These are phyloP conservation scores for Trissolcus basalis DNA, from an alignment of 1,140 invertebrate species.

Conservation along the genomic window DNA sequence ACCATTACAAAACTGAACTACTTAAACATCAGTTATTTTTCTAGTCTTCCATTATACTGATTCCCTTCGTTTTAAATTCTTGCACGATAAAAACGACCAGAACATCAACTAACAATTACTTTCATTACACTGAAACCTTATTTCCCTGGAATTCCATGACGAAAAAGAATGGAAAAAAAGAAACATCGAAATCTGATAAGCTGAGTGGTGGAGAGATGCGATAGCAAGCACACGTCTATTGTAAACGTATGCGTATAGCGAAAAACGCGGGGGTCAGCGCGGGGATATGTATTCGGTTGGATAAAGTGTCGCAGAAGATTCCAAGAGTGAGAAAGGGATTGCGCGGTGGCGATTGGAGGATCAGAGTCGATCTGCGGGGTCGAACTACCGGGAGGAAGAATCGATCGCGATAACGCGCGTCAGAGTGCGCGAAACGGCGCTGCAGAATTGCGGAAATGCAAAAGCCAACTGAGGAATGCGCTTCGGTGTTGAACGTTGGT, in stretches of 20 bases:
- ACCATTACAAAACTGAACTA: too few species aligned
- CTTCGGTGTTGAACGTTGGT: constrained; percentile 63
- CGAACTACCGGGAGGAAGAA: constrained; percentile 54
- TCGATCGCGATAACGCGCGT: constrained; percentile 65
- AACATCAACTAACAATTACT: constrained; percentile 20
- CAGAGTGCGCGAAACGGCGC: constrained; percentile 54
- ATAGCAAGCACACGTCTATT: constrained; percentile 31
- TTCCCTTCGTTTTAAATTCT: too few species aligned
- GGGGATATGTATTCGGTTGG: constrained; percentile 23
- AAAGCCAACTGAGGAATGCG: constrained; percentile 66
- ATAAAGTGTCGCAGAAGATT: constrained; percentile 55
- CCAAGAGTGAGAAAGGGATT: constrained; percentile 41
- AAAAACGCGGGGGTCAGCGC: not conserved
- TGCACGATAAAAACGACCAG: too few species aligned
- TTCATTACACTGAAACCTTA: constrained; percentile 22
- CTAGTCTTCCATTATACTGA: too few species aligned
- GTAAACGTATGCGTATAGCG: constrained; percentile 17
- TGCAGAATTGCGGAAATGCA: constrained; percentile 65
- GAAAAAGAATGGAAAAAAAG: constrained; percentile 10
- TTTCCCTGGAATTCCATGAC: constrained; percentile 5
- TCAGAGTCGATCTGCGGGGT: constrained; percentile 41
- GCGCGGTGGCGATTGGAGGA: constrained; percentile 51
- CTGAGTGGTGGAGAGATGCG: constrained; percentile 4
- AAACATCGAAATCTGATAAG: constrained; percentile 35
- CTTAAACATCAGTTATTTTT: too few species aligned